These are phyloP conservation scores for Rhagonycha fulva DNA, from an alignment of 2,888 invertebrate genomes.

Conservation along the genomic window DNA sequence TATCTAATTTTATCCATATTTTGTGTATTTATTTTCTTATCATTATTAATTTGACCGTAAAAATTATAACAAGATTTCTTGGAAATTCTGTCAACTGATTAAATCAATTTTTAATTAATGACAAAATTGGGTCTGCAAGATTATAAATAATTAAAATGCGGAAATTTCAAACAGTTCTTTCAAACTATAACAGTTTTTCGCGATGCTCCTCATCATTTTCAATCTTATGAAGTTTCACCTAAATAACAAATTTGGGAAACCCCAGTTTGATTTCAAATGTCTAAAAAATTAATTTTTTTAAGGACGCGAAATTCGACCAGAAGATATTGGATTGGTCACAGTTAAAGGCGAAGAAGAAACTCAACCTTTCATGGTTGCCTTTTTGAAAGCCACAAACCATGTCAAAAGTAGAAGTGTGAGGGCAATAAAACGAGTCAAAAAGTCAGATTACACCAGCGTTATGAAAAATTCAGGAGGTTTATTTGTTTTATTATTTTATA, in stretches of 20 bases:
- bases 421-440: slow-evolving; percentile 60
- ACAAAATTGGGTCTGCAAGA: neutral
- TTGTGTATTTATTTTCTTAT: neutral
- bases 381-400: slow-evolving; percentile 68
- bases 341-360: slow-evolving; percentile 77
- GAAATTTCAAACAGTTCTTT: no score
- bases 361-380: slow-evolving; percentile 92
- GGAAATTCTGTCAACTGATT: neutral
- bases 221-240: no score
- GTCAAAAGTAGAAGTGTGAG: slow-evolving; percentile 63
- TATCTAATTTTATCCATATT: no score
- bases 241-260: no score
- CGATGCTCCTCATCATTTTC: no score
- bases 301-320: slow-evolving; percentile 82
- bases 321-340: slow-evolving; percentile 83
- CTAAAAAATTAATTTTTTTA: slow-evolving; percentile 33
- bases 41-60: neutral
- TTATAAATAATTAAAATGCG: neutral
- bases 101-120: neutral
- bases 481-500: neutral
- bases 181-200: no score
- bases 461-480: slow-evolving; percentile 55
- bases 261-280: no score
- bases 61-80: neutral
- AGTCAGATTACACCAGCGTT: slow-evolving; percentile 55